Evolutionary conservation across 1,140 invertebrate genomes (phyloP), one percentile per base, ranked within the genome.

Genomic region (Hyles euphorbiae): DNA sequence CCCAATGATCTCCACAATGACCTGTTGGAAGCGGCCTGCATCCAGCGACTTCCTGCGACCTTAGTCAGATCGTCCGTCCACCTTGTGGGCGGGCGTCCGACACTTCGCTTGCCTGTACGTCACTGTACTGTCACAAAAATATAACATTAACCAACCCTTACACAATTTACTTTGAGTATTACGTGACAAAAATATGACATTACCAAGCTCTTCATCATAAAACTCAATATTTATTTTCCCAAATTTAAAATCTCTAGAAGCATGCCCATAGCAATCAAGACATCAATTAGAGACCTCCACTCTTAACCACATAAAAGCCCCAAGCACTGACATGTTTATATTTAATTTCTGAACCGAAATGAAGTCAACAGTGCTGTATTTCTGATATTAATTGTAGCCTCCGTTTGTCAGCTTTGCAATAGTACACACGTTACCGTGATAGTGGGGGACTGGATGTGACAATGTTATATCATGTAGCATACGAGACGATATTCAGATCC

Each of bases 371-470:
- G 65, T 52, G 65, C 69, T 70, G 66, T 74, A 74, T 72, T 73
- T 70, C 72, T 67, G 74, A 72, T 71, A 75, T 78, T 78, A 78
- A 75, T 78, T 75, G 72, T 70, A 71, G 67, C 67, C 69, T 71
- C 69, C 75, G 69, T 70, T 72, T 70, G 72, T 74, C 65, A 64
- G 67, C 63, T 72, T 61, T 58, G 68, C 70, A 66, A 75, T 74
- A 75, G 61, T 64, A 70, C 67, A 61, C 63, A 34, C 47, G 40
- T 36, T 55, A 32, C 58, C 51, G 3, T n/a, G 57, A 51, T 45
- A 11, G 67, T 66, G 47, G 63, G 36, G 57, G 44, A 51, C 60
- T 58, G 47, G 58, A 50, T 49, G 55, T 44, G 60, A 45, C 52
- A 48, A 5, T 48, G 7, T 48, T 8, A 40, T 5, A 8, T 40